Percentiles rank a stretch among this genome's conserved stretches.
Evolutionary conservation across 2,797 vertebrate genomes (phyloP).

Genomic region (Coranthus polyacanthus): DNA sequence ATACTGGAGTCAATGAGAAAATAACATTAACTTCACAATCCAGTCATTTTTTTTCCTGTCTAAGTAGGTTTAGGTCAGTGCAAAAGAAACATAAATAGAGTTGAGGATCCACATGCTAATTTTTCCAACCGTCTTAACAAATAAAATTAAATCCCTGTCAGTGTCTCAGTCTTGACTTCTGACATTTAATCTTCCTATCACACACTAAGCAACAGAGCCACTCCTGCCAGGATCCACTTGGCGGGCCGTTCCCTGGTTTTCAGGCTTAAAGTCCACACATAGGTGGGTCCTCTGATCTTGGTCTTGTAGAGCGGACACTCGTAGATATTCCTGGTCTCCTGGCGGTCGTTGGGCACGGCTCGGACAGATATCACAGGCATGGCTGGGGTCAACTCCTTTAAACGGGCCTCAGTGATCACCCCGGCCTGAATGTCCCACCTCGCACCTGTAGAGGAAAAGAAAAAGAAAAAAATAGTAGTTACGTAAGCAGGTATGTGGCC

Average conservation of each 20-base stretch:
- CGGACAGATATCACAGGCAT: conserved; percentile 86
- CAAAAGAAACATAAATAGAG: too few species aligned
- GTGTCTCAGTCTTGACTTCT: neutral
- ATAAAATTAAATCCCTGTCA: neutral
- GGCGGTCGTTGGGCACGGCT: conserved; percentile 81
- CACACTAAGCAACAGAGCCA: conserved; percentile 86
- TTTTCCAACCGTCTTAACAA: neutral
- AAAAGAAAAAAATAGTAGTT: too few species aligned
- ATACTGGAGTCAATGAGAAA: too few species aligned
- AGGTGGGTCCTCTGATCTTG: conserved; percentile 82
- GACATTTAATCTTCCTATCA: conserved; percentile 49
- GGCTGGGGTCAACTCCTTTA: conserved; percentile 82
- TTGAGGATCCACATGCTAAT: too few species aligned
- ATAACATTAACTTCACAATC: too few species aligned
- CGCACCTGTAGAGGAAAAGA: conserved; percentile 65
- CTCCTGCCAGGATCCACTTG: conserved; percentile 85
- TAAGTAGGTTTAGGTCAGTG: too few species aligned
- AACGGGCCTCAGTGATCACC: conserved; percentile 79
- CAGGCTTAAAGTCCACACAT: conserved; percentile 82
- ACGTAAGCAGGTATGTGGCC: neutral
- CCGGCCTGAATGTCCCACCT: conserved; percentile 85
- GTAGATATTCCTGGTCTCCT: conserved; percentile 87
- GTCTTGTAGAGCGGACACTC: conserved; percentile 87
- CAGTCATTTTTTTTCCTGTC: too few species aligned
- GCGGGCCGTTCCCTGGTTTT: conserved; percentile 86